phyloP scores from a whole-genome alignment of 2,888 invertebrate genomes.

The Hydraecia micacea region DNA sequence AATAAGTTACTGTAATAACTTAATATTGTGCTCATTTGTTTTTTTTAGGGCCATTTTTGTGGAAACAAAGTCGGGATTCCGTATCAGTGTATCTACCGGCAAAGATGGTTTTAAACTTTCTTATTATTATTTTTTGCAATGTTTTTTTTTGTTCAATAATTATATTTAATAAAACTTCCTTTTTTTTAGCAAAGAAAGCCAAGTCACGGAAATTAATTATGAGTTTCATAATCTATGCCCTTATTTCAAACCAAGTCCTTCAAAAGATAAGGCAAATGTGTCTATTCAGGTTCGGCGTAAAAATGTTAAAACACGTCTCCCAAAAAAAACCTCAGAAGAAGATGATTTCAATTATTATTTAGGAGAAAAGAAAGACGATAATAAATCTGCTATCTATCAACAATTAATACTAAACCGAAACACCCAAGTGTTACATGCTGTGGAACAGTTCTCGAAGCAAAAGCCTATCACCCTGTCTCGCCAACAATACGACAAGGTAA shows the following conservation, averaged over 20 bases:
- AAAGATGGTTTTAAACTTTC: conserved; percentile 63
- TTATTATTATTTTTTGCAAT: conserved; percentile 17
- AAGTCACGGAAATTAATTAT: conserved; percentile 57
- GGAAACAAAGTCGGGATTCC: conserved; percentile 45
- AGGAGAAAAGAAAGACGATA: conserved; percentile 2
- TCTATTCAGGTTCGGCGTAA: conserved; percentile 30
- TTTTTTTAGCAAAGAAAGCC: conserved; percentile 64
- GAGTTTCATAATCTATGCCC: conserved; percentile 44
- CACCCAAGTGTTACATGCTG: conserved; percentile 76
- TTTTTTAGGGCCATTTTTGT: conserved; percentile 50
- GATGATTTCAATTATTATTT: not conserved
- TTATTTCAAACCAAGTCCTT: conserved; percentile 15
- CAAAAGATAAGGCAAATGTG: conserved; percentile 17
- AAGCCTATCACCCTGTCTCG: conserved; percentile 78
- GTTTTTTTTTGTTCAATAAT: conserved; percentile 16
- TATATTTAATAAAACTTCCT: conserved; percentile 16
- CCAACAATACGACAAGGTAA: conserved; percentile 82
- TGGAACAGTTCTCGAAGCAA: conserved; percentile 76
- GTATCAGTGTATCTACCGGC: conserved; percentile 60
- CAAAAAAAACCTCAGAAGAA: not conserved
- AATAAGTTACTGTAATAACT: not conserved
- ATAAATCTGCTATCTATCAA: conserved; percentile 63
- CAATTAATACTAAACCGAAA: conserved; percentile 75
- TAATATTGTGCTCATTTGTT: conserved; percentile 15
- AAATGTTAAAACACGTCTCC: not conserved